Evolutionary conservation across 1,140 invertebrate genomes (phyloP).

Genomic region (Eciton burchellii): DNA sequence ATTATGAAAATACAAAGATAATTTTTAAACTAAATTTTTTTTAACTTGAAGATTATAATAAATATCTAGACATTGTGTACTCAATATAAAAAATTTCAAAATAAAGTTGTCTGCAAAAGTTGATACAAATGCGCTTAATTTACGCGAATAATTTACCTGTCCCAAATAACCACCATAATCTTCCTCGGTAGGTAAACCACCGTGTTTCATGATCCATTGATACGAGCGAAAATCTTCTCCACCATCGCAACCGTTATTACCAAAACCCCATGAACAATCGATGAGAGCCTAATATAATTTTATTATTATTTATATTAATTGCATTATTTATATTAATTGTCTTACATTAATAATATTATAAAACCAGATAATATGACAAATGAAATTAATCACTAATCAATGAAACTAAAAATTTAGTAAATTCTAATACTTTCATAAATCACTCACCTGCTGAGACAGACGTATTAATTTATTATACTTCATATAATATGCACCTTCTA

Average conservation of each 20-base stretch:
- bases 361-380: neutral
- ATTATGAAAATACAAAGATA: too few relatives aligned
- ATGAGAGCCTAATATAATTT: slow-evolving; percentile 90
- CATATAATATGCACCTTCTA: slow-evolving; percentile 96
- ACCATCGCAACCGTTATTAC: slow-evolving; percentile 98
- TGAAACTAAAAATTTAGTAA: neutral
- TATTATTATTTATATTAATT: neutral
- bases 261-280: slow-evolving; percentile 98
- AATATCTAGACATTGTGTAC: too few relatives aligned
- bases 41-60: too few relatives aligned
- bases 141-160: slow-evolving; percentile 88
- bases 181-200: slow-evolving; percentile 95
- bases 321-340: neutral
- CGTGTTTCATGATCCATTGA: slow-evolving; percentile 96
- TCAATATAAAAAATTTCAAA: too few relatives aligned
- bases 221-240: slow-evolving; percentile 97
- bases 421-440: slow-evolving; percentile 18
- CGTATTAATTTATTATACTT: slow-evolving; percentile 92
- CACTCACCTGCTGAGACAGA: slow-evolving; percentile 92
- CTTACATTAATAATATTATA: neutral
- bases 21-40: too few relatives aligned
- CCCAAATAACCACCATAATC: slow-evolving; percentile 96
- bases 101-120: too few relatives aligned
- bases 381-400: neutral
- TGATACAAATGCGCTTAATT: neutral